phyloP scores from a whole-genome alignment of 2,888 invertebrate species.

The Epistrophella euchroma region DNA sequence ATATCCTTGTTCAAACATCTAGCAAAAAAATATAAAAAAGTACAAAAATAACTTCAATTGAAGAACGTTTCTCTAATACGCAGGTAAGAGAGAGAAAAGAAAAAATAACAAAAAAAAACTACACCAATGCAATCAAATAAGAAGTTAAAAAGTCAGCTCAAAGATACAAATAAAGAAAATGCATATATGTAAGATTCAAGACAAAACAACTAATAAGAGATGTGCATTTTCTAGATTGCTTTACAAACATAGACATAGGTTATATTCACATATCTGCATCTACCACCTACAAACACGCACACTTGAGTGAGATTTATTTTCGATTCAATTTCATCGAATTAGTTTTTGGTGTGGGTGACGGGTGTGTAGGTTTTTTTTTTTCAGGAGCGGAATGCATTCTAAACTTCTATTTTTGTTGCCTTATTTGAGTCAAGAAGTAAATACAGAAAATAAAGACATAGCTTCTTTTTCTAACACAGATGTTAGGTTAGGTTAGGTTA shows the following conservation, averaged over 20 bases:
- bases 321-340: constrained; percentile 65
- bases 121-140: constrained; percentile 16
- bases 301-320: constrained; percentile 64
- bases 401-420: neutral
- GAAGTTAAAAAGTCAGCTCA: constrained; percentile 9
- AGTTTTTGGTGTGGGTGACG: constrained; percentile 20
- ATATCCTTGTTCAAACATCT: too few relatives aligned
- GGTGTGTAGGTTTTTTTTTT: neutral
- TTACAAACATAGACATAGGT: constrained; percentile 16
- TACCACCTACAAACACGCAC: constrained; percentile 15
- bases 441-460: neutral
- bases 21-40: neutral
- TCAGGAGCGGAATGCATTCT: neutral
- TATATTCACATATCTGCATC: too few relatives aligned
- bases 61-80: constrained; percentile 46
- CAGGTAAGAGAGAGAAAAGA: neutral
- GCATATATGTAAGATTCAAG: neutral
- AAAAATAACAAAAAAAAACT: neutral
- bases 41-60: constrained; percentile 18
- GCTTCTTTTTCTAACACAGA: neutral
- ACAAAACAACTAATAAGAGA: neutral
- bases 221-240: constrained; percentile 56
- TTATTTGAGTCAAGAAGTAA: neutral
- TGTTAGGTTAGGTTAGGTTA: too few relatives aligned
- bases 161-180: constrained; percentile 10